Base-by-base conservation (phyloP, 2,888 invertebrate species). In the Spilarctia lutea region DNA sequence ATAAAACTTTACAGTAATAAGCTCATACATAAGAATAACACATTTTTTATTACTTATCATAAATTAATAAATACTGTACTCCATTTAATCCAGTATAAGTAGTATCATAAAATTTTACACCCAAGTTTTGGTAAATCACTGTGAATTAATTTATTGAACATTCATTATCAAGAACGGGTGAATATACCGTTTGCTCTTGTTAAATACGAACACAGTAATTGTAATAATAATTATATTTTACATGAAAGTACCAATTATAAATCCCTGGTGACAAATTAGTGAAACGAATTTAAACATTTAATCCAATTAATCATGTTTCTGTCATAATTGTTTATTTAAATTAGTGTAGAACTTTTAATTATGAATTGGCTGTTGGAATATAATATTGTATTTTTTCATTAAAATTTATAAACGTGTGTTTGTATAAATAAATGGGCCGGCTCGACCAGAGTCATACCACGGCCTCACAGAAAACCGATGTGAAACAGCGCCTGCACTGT, bases 241-340 rank as follows among this genome's bases (percentile, higher is more conserved):
- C 18, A 70, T 30, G 30, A 24, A 20, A 24, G 42, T 6, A 18
- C 18, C 35, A 69, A 69, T 63, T 63, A 42, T 70, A 24, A 70
- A 42, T 42, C 20, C 13, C 42, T 18, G 27, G 35, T 63, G 27
- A 63, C 27, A 30, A 42, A 42, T 63, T 39, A 10, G 60, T 35
- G 11, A 20, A 70, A 70, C 70, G 42, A 27, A 63, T 60, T 70
- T 60, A 18, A 63, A 42, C 27, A 30, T 39, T 3, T 42, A 27
- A 39, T 27, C 20, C 42, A 30, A 42, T 63, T 6, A 42, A 33
- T 69, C 13, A 2, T 70, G 20, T 63, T 30, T 39, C 27, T 70
- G 60, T 69, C n/a, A 35, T 56, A 56, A 27, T 48, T 48, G 11
- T 69, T 69, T 18, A 35, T 35, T 56, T 69, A 56, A 56, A 69